Evolutionary conservation across 2,888 invertebrate species (phyloP), one percentile per base, ranked within the genome.

Genomic region (Pseudanteris insignis): DNA sequence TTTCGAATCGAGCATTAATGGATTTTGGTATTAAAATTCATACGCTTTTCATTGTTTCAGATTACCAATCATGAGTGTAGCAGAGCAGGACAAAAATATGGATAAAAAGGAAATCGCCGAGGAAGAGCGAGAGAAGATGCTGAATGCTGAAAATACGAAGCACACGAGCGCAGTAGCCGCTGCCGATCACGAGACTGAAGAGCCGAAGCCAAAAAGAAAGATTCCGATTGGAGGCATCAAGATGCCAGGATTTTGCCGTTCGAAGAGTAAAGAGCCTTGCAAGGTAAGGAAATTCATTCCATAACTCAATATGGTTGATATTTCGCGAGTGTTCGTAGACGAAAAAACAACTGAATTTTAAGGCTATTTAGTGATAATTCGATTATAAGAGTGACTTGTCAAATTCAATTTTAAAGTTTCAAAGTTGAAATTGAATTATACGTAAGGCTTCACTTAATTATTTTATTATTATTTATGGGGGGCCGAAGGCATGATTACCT

Each of bases 181-280:
- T 30, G 70, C 80, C 6, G 78, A 79, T 63, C 68, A 72, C 77
- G 82, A 77, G 34, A 68, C 75, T 44, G 84, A 85, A 64, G 82
- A 81, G 38, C 85, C 80, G 54, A 75, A 76, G 66, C 82, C 85
- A 4, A 86, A 86, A 54, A 90, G 89, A 77, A 91, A 90, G 77
- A 91, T 91, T 70, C 92, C 92, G 2, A 92, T 91, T 71, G 92
- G 91, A 38, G 92, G 90, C n/a, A 90, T 92, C 65, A 91, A 91
- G 81, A 89, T 92, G 86, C 92, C 92, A 2, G 91, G 91, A 9
- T 92, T 91, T 81, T 91, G 91, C 72, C 87, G 89, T 68, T 88
- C 88, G 75, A 88, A 88, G 67, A 89, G 90, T 63, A 88, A 87
- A 75, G 89, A 89, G 77, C 88, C 85, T 67, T 85, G 83, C 80